Percentiles rank a stretch among this genome's conserved stretches.
These are phyloP conservation scores for Grallaria varia DNA, from an alignment of 2,113 vertebrate genomes.

Conservation along the genomic window DNA sequence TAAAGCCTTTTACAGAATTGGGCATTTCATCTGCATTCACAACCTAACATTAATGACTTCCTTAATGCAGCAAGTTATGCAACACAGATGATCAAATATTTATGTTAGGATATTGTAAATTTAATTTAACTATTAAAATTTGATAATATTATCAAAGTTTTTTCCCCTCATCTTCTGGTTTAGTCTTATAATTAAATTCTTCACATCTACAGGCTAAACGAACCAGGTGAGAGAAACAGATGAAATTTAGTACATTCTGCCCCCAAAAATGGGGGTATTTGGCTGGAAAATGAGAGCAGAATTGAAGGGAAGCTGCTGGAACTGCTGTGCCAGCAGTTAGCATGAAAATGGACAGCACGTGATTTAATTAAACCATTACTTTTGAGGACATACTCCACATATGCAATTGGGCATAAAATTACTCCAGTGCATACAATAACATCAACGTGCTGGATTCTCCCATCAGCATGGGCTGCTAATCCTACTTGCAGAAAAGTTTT, in stretches of 20 bases:
- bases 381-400: not conserved
- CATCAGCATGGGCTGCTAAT: not conserved
- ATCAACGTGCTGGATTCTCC: not conserved
- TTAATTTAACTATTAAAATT: conserved; percentile 9
- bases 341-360: too few species aligned
- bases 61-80: not conserved
- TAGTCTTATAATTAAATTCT: not conserved
- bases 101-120: not conserved
- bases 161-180: not conserved
- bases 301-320: not conserved
- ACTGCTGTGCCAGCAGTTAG: too few species aligned
- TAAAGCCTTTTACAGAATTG: not conserved
- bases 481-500: not conserved
- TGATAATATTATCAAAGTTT: not conserved
- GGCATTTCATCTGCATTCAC: not conserved
- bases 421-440: not conserved
- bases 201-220: not conserved
- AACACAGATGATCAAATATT: not conserved
- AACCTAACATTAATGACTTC: not conserved
- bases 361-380: not conserved
- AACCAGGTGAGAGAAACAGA: not conserved
- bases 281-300: not conserved
- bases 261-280: not conserved
- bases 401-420: not conserved
- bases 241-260: not conserved